Base-by-base conservation (phyloP, 2,888 invertebrate genomes). In the Leptinotarsa juncta region DNA sequence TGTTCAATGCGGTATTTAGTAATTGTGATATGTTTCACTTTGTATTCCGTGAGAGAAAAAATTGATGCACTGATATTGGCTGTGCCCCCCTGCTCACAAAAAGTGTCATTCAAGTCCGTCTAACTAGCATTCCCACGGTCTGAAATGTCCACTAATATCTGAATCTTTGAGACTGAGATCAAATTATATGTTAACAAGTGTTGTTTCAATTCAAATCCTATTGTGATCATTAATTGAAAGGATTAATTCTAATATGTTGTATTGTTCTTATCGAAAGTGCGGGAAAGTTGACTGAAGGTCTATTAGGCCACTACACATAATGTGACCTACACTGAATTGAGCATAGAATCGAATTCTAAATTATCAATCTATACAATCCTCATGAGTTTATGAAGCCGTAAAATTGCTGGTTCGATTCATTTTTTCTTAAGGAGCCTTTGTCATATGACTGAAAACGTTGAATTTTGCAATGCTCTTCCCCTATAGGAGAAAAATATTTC, bases 161-260 rank as follows among this genome's bases (percentile, higher is more conserved):
- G 69, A 81, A 81, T 79, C 76, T 79, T 80, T 81, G 79, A 82
- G 82, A 81, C 81, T 83, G 82, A 81, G 74, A 73, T 73, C 78
- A 75, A 75, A 72, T 73, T 75, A 60, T 70, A 77, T 79, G 72
- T 78, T 67, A 57, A 70, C 48, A 60, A 70, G 42, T 72, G 73
- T 80, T 81, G 81, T 80, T 80, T 73, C 32, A 32, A 71, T 76
- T 60, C 68, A 49, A 72, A 69, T 70, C 42, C 51, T 74, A 72
- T 75, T 72, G 26, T 60, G 26, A 48, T 67, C 16, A 70, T 70
- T 70, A 69, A 57, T 15, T 18, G 20, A 57, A 57, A 23, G 50
- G 4, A 50, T 51, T 51, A 4, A 16, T 14, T n/a, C 51, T 16
- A 51, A 42, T 42, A 42, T 10, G 42, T 3, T 42, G 42, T 42